Base-by-base conservation (phyloP, 2,797 vertebrate genomes). In the Tokudaia tokunoshimensis region DNA sequence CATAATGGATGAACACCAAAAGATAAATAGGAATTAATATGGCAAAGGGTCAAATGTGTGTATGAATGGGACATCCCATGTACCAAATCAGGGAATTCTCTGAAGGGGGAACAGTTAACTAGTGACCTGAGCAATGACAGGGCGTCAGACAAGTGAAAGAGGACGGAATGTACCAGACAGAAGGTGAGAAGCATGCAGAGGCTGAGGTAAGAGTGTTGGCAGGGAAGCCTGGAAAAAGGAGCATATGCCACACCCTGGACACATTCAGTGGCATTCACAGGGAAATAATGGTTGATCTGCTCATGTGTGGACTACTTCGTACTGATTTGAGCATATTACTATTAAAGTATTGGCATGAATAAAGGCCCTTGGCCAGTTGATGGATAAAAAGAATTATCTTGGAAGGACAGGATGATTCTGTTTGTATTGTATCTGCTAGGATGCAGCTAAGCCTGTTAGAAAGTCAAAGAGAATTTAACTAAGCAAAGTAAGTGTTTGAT, bases 391-490 rank as follows among this genome's bases (percentile, higher is more conserved):
- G 44, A 50, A 34, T 79, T 65, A 59, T 91, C 65, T 57, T 65
- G 22, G 52, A 57, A 41, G n/a, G 15, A 88, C 26, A 82, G 7
- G 63, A 10, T 92, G 34, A 67, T 92, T 94, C 78, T 95, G 22
- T 29, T 13, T 75, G 50, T 22, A 5, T 47, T 89, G 3, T 55
- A 37, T 59, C 59, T 70, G 14, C 86, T 31, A 75, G 76, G 41
- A 65, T 55, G 80, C 31, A 75, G 17, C 17, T 86, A 41, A 44
- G 72, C 61, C 59, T 92, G 3, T 44, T 82, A 55, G 78, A 84
- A 94, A 89, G 50, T n/a, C 83, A 84, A 11, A 78, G 52, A 83
- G 31, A 94, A 81, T 44, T 89, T 95, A 31, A 78, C 78, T 91
- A 86, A 94, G 65, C 31, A 87, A 90, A 83, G 26, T 70, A 92